A percentile compares a stretch with the other conserved stretches of the same genome.
These are phyloP conservation scores for Scalopus aquaticus DNA, from an alignment of 2,113 vertebrate species.

Conservation along the genomic window DNA sequence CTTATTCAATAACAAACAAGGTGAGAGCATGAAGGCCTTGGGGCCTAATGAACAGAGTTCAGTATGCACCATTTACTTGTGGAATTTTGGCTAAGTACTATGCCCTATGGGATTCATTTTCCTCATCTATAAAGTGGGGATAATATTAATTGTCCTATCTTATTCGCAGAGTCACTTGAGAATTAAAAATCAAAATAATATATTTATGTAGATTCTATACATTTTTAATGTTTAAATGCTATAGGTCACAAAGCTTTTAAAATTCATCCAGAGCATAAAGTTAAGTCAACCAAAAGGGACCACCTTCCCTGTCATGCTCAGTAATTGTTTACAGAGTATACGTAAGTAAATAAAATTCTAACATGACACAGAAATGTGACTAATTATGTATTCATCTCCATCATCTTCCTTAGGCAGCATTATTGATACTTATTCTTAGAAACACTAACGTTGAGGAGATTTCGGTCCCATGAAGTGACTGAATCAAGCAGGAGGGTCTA, in stretches of 20 bases:
- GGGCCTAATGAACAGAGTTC: background rate
- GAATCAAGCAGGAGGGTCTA: background rate
- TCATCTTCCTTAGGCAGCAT: background rate
- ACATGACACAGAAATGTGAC: background rate
- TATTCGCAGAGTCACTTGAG: background rate
- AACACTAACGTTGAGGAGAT: background rate
- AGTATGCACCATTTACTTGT: background rate
- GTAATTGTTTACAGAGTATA: background rate
- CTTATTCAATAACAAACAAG: background rate
- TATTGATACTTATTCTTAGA: conserved; percentile 8
- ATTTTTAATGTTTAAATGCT: background rate
- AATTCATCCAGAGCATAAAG: background rate
- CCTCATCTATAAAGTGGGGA: background rate
- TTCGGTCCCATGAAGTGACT: background rate
- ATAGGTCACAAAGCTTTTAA: background rate
- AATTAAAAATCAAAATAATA: conserved; percentile 21
- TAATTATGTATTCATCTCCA: background rate
- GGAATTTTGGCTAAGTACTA: background rate
- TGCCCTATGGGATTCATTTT: background rate
- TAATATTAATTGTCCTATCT: background rate
- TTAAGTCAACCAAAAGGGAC: background rate
- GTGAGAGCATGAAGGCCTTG: background rate
- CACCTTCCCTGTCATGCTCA: background rate
- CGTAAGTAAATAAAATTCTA: background rate
- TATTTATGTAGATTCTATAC: background rate